Base-by-base conservation (phyloP, 2,797 vertebrate species). In the Urosaurus nigricauda region DNA sequence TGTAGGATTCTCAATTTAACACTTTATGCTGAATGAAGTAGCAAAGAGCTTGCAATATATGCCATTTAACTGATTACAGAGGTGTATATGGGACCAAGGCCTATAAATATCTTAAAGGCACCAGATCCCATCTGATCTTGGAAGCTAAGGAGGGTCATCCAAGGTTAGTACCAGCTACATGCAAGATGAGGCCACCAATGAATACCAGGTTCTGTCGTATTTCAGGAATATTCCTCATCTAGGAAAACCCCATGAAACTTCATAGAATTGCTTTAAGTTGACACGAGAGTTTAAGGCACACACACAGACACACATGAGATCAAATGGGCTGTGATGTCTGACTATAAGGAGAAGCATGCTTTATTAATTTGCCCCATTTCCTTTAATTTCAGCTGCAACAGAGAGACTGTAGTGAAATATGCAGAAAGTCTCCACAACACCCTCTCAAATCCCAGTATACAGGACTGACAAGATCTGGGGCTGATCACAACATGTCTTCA, bases 311-410 rank as follows among this genome's bases (percentile, higher is more conserved):
- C 19, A 63, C 11, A 32, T 13, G 11, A 58, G 56, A 43, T 47
- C 68, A 68, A 84, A 73, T 56, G 71, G 63, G 35, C 26, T 87
- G 84, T 75, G 51, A 35, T 56, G 35, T 79, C 51, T 29, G 80
- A 35, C 29, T 68, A 87, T 32, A 60, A 56, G 78, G 79, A 63
- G 24, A 26, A 60, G 14, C 65, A 43, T 32, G 43, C 29, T 71
- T 43, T 58, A 19, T 13, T 35, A 79, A 40, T 6, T 32, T 68
- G 24, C 32, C 56, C 16, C 40, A 56, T 87, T 87, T 58, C 43
- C 68, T 85, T 40, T 24, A 79, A 75, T 75, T 89, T 85, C n/a
- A 29, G 8, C 26, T 65, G 70, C 35, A 75, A 51, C 56, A 13
- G n/a, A 80, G 24, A 14, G 8, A 26, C 35, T 14, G 13, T 16